phyloP scores from a whole-genome alignment of 2,113 vertebrate genomes.

The Steatornis caripensis region DNA sequence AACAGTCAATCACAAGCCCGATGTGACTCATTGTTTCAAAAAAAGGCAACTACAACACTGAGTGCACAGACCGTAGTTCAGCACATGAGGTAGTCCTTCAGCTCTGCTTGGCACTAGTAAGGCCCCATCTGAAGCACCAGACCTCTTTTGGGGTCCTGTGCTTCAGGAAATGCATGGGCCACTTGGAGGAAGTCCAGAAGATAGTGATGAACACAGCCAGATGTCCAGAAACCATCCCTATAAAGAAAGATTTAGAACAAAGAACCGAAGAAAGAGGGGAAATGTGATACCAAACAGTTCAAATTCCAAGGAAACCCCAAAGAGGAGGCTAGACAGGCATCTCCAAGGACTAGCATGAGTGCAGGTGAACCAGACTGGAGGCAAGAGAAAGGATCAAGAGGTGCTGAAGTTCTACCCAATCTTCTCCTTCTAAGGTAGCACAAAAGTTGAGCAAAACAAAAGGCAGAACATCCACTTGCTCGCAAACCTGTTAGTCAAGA shows the following conservation, averaged over 20 bases:
- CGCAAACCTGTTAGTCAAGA: not conserved
- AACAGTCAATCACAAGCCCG: not conserved
- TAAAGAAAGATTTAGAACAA: not conserved
- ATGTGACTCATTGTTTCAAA: not conserved
- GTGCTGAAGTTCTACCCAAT: not conserved
- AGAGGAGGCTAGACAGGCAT: not conserved
- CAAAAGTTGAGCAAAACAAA: not conserved
- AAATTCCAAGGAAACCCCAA: not conserved
- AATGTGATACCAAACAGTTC: not conserved
- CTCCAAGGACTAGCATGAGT: not conserved
- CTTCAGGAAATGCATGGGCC: not conserved
- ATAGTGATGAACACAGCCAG: not conserved
- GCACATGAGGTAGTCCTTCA: not conserved
- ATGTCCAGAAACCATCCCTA: not conserved
- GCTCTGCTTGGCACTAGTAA: not conserved
- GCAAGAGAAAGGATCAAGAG: not conserved
- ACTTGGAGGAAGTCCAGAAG: not conserved
- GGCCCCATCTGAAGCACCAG: not conserved
- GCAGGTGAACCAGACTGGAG: not conserved
- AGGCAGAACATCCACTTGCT: not conserved
- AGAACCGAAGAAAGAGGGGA: not conserved
- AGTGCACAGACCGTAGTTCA: not conserved
- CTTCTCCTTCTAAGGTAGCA: not conserved
- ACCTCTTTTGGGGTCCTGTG: fast-evolving
- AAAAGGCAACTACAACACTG: not conserved